A percentile compares a stretch with the other conserved stretches of the same genome.
Conservation (phyloP, 1,140 invertebrate genomes). For the Pseudomyrmex concolor region DNA sequence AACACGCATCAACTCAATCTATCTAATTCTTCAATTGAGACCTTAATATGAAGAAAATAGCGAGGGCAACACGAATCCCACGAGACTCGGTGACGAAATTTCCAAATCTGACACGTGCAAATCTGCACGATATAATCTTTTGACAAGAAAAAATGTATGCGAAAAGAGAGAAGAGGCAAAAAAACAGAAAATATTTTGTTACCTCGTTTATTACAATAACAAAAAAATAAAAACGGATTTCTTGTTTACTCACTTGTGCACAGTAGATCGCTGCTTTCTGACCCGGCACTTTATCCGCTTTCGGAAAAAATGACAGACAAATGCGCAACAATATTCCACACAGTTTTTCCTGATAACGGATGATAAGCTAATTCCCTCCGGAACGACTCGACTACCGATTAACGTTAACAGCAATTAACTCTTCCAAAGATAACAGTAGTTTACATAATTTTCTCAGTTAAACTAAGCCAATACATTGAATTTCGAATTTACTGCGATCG, state of each 20-base stretch:
- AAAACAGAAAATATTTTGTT: neutral
- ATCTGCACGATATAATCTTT: slow-evolving; percentile 3
- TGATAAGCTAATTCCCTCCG: neutral
- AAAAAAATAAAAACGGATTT: neutral
- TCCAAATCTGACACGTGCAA: neutral
- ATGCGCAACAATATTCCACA: neutral
- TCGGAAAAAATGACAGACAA: neutral
- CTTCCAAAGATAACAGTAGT: neutral
- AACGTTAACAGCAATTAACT: slow-evolving; percentile 8
- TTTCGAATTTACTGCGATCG: neutral
- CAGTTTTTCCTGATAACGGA: neutral
- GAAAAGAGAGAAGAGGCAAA: neutral
- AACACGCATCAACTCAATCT: neutral
- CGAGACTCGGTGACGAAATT: neutral
- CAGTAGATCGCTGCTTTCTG: neutral
- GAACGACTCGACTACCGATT: neutral
- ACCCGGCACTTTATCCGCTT: neutral
- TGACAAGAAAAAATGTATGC: slow-evolving; percentile 2
- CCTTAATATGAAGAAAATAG: slow-evolving; percentile 16
- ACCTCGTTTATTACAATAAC: neutral
- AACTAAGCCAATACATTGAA: neutral
- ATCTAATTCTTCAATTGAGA: slow-evolving; percentile 7
- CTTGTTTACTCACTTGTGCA: slow-evolving; percentile 21
- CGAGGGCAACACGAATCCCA: neutral
- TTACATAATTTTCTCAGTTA: neutral